Evolutionary conservation across 1,140 invertebrate genomes (phyloP).

Genomic region (Coptotermes formosanus): DNA sequence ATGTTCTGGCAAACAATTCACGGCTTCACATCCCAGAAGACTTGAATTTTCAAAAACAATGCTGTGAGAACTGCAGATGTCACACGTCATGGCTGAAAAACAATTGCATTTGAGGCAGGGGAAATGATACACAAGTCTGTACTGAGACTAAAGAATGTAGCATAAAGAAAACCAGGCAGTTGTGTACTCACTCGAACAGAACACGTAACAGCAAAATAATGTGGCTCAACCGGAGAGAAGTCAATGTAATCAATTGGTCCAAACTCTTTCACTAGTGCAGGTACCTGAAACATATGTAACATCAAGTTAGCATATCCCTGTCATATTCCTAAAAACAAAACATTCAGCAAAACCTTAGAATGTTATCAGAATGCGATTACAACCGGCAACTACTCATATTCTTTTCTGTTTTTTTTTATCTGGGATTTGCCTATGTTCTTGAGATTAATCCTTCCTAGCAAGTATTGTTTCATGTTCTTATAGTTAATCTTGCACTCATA

Average conservation of each 20-base stretch:
- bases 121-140: too few relatives aligned
- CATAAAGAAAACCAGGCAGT: neutral
- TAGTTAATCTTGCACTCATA: neutral
- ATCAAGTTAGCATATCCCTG: neutral
- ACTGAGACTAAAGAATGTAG: too few relatives aligned
- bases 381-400: neutral
- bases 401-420: neutral
- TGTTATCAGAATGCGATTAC: neutral
- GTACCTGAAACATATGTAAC: constrained; percentile 60
- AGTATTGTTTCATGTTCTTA: neutral
- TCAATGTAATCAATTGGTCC: constrained; percentile 88
- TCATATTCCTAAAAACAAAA: neutral
- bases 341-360: neutral
- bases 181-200: constrained; percentile 69
- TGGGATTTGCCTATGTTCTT: neutral
- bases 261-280: constrained; percentile 88
- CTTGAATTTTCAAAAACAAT: too few relatives aligned
- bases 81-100: too few relatives aligned
- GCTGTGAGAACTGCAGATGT: too few relatives aligned
- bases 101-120: too few relatives aligned
- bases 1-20: too few relatives aligned
- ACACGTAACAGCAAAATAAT: constrained; percentile 88
- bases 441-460: too few relatives aligned
- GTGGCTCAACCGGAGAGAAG: constrained; percentile 81
- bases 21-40: too few relatives aligned